Base-by-base conservation (phyloP, 2,888 invertebrate species). In the Criorhina ranunculi region DNA sequence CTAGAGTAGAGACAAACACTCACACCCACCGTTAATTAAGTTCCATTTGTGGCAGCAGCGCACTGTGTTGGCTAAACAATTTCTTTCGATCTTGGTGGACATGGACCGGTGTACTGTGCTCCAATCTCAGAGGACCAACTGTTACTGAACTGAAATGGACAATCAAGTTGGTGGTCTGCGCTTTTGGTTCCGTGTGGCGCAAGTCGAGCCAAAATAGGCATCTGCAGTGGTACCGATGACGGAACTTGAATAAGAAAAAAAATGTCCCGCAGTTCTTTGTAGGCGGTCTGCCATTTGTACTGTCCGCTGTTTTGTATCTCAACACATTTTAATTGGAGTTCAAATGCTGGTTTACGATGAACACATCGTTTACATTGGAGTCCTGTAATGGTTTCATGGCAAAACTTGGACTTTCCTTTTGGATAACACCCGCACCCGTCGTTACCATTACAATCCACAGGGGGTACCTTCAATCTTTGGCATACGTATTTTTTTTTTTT, bases 11-110 rank as follows among this genome's bases (percentile, higher is more conserved):
- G 59, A 40, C 62, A 49, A 78, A 73, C 73, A 67, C 42, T 83
- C 83, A 83, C 78, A 79, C 83, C 78, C 83, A 83, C 83, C 78
- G 66, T 83, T 83, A 83, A 83, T 83, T 83, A 83, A 73, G 73
- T 73, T 73, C 73, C 67, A 73, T 78, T 73, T 78, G 83, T 62
- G 81, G 81, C 69, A 69, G 35, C 75, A 8, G 12, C 15, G 15
- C 8, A 15, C 35, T 59, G 37, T 64, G 40, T 46, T 19, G 29
- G 59, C 66, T 53, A 17, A 80, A 75, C 69, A 62, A 60, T 80
- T 79, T 49, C 66, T 55, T 79, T 73, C 66, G 44, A 73, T 75
- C 40, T 62, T 60, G 37, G 11, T 57, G 29, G 42, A 7, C 12
- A 12, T 17, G 19, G 67, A 5, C 67, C 6, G 33, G 11, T 40